Base-by-base conservation (phyloP, 2,113 vertebrate species). In the Pampusana beccarii region DNA sequence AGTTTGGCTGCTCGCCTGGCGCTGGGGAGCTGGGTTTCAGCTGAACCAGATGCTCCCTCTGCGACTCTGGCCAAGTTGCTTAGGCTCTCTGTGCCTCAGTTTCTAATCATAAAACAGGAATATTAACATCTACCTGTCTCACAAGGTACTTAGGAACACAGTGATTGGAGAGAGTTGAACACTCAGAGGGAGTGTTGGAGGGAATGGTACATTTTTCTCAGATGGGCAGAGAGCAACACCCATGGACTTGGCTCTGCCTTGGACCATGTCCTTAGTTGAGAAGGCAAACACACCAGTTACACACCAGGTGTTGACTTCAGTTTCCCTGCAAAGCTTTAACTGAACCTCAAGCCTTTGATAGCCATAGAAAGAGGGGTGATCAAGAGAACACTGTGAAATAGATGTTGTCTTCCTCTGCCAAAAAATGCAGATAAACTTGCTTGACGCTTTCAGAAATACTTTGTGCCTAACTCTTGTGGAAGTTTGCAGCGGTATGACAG, bases 41-140 rank as follows among this genome's bases (percentile, higher is more conserved):
- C 72, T 96, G 16, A 93, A 46, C 82, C 92, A 96, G 92, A 93
- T 96, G 93, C 88, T 93, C 48, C 84, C 60, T 94, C 28, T 44
- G 74, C 1, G 12, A 2, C 66, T 61, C 70, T 61, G 69, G 82
- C 88, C 95, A 93, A 90, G 64, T 69, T 77, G 23, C 38, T 95
- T 13, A 20, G 21, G 19, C 60, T 83, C 73, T 93, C 25, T 83
- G 48, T 90, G 93, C 80, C 95, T 96, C 95, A 93, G 90, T 96
- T 96, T 88, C 92, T 56, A 19, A 10, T 56, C 23, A 60, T 67
- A 31, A 93, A 88, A 73, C 9, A 18, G 36, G 56, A 66, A 60
- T 80, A n/a, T 83, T 77, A 38, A 38, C 56, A 67, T 62, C 67
- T 90, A 57, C 79, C 51, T 74, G 9, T 53, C 34, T 64, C 58